Base-by-base conservation (phyloP, 2,797 vertebrate species). In the Coregonus sp. region DNA sequence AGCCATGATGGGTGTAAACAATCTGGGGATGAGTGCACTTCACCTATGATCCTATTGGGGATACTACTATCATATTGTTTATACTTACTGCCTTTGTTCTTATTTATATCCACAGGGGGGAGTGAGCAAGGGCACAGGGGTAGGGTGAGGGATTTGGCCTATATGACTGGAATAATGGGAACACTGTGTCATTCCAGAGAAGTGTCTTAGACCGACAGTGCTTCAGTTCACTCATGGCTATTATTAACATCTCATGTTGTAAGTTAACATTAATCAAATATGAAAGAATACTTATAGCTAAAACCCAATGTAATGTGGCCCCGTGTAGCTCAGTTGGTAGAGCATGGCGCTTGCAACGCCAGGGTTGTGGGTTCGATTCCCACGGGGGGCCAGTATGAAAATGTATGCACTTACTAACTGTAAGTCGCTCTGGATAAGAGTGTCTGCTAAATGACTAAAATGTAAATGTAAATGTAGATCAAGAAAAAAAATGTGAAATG, bases 401-500 rank as follows among this genome's bases (percentile, higher is more conserved):
- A 25, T 25, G 25, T 25, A 25, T 25, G 25, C 25, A 25, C 25
- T 25, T 25, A 25, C 25, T 25, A 25, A 25, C 25, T 25, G 25
- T 25, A 25, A 25, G 25, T 25, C 25, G 25, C 25, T 25, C 25
- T 25, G 25, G 25, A 25, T 25, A 25, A 25, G 25, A 25, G 25
- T 25, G 25, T 25, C 25, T 25, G 25, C 25, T 25, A 25, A 25
- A 25, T 25, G 25, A 25, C 25, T 25, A 25, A 25, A 25, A 25
- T 25, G 25, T 25, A 25, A 25, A 25, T 25, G 25, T 25, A 25
- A 25, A 93, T 75, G 75, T 20, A 83, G 20, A 70, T 15, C 63
- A 76, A 82, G 20, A 79, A 25, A 78, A 72, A 71, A 77, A 88
- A 88, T 86, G 92, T 92, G 84, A 91, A 86, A 78, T 82, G 56